Percentiles rank a stretch among this genome's conserved stretches.
Evolutionary conservation across 2,113 vertebrate species (phyloP).

Genomic region (Leucoraja erinaceus): DNA sequence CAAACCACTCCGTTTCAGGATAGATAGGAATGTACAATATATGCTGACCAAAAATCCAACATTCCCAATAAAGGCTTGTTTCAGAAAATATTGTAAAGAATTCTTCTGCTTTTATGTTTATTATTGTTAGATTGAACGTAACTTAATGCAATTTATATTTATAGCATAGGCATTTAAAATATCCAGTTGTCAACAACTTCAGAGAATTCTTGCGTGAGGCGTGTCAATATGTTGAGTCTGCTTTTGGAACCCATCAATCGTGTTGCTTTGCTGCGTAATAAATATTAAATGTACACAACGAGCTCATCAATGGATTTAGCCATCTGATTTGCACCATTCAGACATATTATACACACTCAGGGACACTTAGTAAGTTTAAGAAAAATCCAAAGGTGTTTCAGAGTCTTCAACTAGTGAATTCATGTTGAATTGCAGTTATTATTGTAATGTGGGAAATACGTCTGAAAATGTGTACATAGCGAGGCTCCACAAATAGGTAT

Average conservation of each 20-base stretch:
- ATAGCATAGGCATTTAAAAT: neutral
- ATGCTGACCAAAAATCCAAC: neutral
- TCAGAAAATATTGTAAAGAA: neutral
- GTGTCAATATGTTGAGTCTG: neutral
- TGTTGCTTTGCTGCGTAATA: neutral
- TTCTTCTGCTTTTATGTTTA: neutral
- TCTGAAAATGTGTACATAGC: neutral
- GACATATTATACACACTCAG: neutral
- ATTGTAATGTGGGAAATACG: neutral
- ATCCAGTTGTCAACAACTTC: conserved; percentile 3
- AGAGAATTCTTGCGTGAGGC: neutral
- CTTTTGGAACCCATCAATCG: too few species aligned
- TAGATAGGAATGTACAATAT: too few species aligned
- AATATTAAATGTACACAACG: neutral
- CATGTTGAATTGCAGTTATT: neutral
- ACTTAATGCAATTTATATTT: neutral
- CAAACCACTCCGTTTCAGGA: too few species aligned
- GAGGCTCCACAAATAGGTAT: neutral
- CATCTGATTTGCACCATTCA: neutral
- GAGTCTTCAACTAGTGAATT: neutral
- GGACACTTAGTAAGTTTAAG: neutral
- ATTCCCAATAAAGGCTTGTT: neutral
- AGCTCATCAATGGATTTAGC: neutral
- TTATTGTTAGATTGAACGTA: neutral
- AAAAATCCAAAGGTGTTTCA: neutral